phyloP scores from a whole-genome alignment of 2,888 invertebrate genomes.

The Eristalis intricaria region DNA sequence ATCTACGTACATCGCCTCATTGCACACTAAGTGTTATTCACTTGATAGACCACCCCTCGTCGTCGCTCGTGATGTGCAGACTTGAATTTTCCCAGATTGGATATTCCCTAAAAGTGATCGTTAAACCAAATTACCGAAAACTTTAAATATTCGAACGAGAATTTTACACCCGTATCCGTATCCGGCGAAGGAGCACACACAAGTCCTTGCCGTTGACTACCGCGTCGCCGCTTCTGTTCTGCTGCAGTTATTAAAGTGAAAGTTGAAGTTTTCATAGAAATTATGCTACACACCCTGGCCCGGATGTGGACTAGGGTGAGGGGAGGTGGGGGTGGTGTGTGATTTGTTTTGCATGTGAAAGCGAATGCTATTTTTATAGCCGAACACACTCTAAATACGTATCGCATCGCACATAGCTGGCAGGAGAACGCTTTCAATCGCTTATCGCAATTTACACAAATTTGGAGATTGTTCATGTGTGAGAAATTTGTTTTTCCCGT shows the following conservation, averaged over 20 bases:
- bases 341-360: conserved; percentile 47
- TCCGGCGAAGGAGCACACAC: not conserved
- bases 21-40: conserved; percentile 34
- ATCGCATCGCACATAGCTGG: conserved; percentile 19
- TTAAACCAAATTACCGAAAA: conserved; percentile 68
- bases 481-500: conserved; percentile 61
- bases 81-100: conserved; percentile 62
- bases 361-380: conserved; percentile 33
- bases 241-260: conserved; percentile 60
- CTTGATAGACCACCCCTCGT: not conserved
- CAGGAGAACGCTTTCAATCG: conserved; percentile 48
- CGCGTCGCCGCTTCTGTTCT: not conserved
- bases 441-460: conserved; percentile 70
- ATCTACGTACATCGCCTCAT: conserved; percentile 23
- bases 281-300: not conserved
- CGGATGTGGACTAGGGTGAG: not conserved
- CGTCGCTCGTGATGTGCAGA: not conserved
- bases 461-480: conserved; percentile 66
- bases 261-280: conserved; percentile 37
- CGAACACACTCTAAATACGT: conserved; percentile 18
- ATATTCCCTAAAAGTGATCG: conserved; percentile 65
- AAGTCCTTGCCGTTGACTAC: not conserved
- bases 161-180: conserved; percentile 47
- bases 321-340: not conserved
- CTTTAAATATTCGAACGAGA: conserved; percentile 62